Evolutionary conservation across 1,140 invertebrate genomes (phyloP).

Genomic region (Bombus polaris): DNA sequence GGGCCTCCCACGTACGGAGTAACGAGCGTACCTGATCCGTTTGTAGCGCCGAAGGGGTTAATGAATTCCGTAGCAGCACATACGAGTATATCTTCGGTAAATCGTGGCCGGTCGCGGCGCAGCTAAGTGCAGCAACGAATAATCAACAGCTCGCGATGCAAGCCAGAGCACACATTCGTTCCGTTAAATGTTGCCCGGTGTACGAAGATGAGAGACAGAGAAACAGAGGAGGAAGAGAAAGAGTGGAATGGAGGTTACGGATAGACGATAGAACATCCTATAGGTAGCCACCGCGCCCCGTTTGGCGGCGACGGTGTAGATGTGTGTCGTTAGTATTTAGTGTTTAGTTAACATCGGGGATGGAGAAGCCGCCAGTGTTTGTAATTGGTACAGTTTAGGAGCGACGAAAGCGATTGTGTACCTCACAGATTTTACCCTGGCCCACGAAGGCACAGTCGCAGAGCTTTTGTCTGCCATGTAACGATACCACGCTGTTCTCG

Average conservation of each 20-base stretch:
- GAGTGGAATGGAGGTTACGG: slow-evolving; percentile 1
- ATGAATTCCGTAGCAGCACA: slow-evolving; percentile 41
- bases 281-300: slow-evolving; percentile 14
- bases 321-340: slow-evolving; percentile 81
- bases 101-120: slow-evolving; percentile 21
- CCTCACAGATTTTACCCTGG: slow-evolving; percentile 77
- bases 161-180: slow-evolving; percentile 49
- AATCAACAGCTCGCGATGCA: slow-evolving; percentile 63
- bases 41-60: slow-evolving; percentile 27
- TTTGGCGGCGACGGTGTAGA: slow-evolving; percentile 44
- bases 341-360: slow-evolving; percentile 80
- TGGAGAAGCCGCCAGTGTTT: slow-evolving; percentile 80
- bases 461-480: slow-evolving; percentile 53
- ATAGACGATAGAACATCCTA: not conserved
- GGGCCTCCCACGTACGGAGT: not conserved
- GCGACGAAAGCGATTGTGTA: slow-evolving; percentile 80
- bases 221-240: not conserved
- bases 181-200: slow-evolving; percentile 28
- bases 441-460: slow-evolving; percentile 39
- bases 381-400: slow-evolving; percentile 81
- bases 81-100: slow-evolving; percentile 42
- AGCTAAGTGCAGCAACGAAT: slow-evolving; percentile 52
- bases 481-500: too few species aligned
- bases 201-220: not conserved
- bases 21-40: slow-evolving; percentile 28